Evolutionary conservation across 2,113 vertebrate genomes (phyloP), one percentile per base, ranked within the genome.

Genomic region (Xenopus borealis): DNA sequence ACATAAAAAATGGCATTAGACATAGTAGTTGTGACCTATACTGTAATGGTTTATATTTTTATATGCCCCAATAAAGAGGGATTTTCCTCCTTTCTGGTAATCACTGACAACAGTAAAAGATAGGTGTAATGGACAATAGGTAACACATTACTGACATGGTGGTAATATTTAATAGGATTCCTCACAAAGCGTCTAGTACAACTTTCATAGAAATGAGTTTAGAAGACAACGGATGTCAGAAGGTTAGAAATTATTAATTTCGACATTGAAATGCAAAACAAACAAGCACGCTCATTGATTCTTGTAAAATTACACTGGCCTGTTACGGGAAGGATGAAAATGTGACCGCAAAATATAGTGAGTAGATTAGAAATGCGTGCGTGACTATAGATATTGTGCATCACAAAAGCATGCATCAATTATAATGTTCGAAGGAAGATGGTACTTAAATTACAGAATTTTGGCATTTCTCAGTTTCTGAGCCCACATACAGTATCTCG

Each of bases 231-330:
- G 23, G 40, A 18, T 46, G 57, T 20, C 50, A 66, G 40, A 53
- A 66, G 33, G 57, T 73, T 46, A 57, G 30, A 65, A 65, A 65
- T 18, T 55, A 72, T 72, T 72, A 57, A 66, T 73, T 58, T 66
- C 44, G 62, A 64, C 63, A 73, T 58, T 73, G 62, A 66, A 55
- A 68, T 68, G 72, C 65, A 75, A 69, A 69, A 75, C 46, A 69
- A 75, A 75, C 69, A 69, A 17, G 55, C 57, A 69, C 27, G 50
- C 27, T 69, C 73, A 75, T 69, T 69, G 73, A 75, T 75, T 75
- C 66, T 75, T 61, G 66, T 69, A 75, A 69, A 69, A 69, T 40
- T 62, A 62, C 66, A 62, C 73, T 40, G 23, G 52, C 27, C 73
- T 69, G 27, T 75, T 75, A 69, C 57, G 66, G 66, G 73, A 69